Evolutionary conservation across 1,140 invertebrate species (phyloP).

Genomic region (Drosophila takahashii): DNA sequence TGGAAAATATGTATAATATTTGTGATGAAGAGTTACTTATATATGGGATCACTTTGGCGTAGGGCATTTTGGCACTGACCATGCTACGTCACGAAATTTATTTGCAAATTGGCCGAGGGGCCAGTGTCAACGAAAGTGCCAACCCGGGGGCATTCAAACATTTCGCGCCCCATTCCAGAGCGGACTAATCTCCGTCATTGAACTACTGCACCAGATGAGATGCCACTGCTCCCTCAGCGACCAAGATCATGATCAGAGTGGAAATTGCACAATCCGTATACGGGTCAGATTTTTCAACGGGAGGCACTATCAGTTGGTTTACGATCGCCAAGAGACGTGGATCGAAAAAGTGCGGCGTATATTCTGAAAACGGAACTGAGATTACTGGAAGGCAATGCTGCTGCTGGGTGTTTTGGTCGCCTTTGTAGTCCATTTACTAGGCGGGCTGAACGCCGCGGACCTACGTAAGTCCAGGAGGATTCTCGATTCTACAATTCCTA

Average conservation of each 20-base stretch:
- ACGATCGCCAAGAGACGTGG: slow-evolving; percentile 35
- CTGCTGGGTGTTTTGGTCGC: slow-evolving; percentile 16
- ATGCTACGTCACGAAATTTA: slow-evolving; percentile 39
- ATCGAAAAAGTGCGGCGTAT: slow-evolving; percentile 37
- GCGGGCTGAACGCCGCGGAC: slow-evolving; percentile 37
- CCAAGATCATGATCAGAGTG: slow-evolving; percentile 59
- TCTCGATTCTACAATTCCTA: too few species aligned
- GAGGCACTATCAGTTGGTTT: slow-evolving; percentile 63
- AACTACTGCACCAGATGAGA: slow-evolving; percentile 49
- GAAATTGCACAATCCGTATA: slow-evolving; percentile 40
- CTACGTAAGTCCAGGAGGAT: slow-evolving; percentile 46
- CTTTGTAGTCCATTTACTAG: slow-evolving; percentile 8
- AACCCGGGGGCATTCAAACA: slow-evolving; percentile 40
- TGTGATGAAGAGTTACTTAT: not conserved
- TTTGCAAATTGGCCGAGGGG: slow-evolving; percentile 43
- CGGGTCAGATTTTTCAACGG: slow-evolving; percentile 30
- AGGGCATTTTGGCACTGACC: slow-evolving; percentile 31
- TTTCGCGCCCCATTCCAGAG: slow-evolving; percentile 38
- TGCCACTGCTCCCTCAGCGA: slow-evolving; percentile 30
- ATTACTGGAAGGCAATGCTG: slow-evolving; percentile 33
- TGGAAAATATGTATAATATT: not conserved
- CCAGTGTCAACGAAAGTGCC: slow-evolving; percentile 45
- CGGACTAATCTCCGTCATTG: slow-evolving; percentile 51
- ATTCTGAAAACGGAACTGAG: slow-evolving; percentile 18
- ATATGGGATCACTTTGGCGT: not conserved